Percentiles rank a stretch among this genome's conserved stretches.
Conservation (phyloP, 2,113 vertebrate genomes). For the Zingel zingel region DNA sequence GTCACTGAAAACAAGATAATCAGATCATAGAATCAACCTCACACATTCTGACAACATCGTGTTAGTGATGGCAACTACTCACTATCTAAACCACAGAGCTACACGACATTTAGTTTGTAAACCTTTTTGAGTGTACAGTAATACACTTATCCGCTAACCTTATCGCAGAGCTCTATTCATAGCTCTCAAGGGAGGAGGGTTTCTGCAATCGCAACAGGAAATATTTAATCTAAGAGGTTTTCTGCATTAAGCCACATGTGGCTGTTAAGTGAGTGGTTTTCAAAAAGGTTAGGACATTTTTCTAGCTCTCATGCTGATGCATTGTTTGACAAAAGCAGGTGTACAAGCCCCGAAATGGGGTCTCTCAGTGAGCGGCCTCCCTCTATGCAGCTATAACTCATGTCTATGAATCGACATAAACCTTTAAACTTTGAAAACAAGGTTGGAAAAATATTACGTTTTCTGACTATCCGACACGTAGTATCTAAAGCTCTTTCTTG, state of each 20-base stretch:
- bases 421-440: slow-evolving; percentile 4
- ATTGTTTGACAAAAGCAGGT: slow-evolving; percentile 15
- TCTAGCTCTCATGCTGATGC: slow-evolving; percentile 27
- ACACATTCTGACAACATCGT: background rate
- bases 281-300: slow-evolving; percentile 53
- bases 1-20: background rate
- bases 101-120: background rate
- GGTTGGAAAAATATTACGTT: background rate
- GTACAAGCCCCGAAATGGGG: background rate
- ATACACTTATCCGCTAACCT: background rate
- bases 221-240: slow-evolving; percentile 27
- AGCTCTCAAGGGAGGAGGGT: background rate
- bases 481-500: background rate
- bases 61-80: background rate
- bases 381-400: background rate
- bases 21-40: background rate
- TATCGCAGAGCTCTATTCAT: slow-evolving; percentile 3
- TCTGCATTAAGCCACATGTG: slow-evolving; percentile 39
- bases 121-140: background rate
- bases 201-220: slow-evolving; percentile 26
- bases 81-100: background rate
- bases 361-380: background rate
- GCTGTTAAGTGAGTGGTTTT: slow-evolving; percentile 39
- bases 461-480: background rate
- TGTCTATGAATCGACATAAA: background rate